Conservation (phyloP, 1,140 invertebrate species). For the Diabrotica undecimpunctata region DNA sequence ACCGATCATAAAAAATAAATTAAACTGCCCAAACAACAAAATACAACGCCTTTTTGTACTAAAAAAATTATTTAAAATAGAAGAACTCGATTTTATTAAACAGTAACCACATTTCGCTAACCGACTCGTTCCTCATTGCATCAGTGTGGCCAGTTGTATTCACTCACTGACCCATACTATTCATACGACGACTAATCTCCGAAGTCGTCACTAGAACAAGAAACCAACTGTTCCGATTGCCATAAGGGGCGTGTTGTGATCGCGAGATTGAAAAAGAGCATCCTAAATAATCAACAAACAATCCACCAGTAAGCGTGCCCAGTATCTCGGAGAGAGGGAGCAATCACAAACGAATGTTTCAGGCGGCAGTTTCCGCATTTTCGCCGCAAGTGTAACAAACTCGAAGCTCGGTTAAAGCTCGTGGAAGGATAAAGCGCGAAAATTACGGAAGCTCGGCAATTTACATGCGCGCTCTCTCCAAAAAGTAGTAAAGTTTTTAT, state of each 20-base stretch:
- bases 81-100: no score
- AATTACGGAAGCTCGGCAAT: no score
- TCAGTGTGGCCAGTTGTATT: background rate
- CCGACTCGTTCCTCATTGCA: no score
- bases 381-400: background rate
- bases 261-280: background rate
- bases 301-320: constrained; percentile 1
- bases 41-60: no score
- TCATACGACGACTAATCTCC: background rate
- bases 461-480: no score
- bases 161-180: background rate
- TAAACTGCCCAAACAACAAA: no score
- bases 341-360: background rate
- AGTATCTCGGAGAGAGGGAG: background rate
- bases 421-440: background rate
- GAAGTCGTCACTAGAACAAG: background rate
- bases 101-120: no score
- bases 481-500: no score
- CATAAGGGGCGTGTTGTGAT: background rate
- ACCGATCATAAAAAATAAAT: no score
- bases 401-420: background rate
- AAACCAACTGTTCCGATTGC: background rate
- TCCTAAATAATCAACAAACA: constrained; percentile 3
- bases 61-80: no score
- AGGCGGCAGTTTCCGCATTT: background rate